Conservation (phyloP, 1,140 invertebrate species). For the Microplitis demolitor region DNA sequence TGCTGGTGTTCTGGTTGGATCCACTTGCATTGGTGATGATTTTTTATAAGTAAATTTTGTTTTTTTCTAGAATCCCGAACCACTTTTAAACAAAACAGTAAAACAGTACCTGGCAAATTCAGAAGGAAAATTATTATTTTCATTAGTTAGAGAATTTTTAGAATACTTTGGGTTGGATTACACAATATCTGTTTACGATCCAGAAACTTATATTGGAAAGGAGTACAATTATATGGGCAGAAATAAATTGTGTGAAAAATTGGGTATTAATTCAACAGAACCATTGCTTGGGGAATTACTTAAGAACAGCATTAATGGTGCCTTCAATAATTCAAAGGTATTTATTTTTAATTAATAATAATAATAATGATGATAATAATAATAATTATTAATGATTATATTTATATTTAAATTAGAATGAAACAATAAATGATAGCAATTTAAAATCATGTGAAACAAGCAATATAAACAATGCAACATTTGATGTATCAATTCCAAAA, state of each 20-base stretch:
- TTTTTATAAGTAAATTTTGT: not conserved
- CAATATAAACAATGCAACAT: constrained; percentile 53
- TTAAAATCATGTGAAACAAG: constrained; percentile 42
- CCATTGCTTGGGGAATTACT: constrained; percentile 57
- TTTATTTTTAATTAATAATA: not conserved
- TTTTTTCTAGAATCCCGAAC: constrained; percentile 63
- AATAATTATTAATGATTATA: not conserved
- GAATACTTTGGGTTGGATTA: constrained; percentile 74
- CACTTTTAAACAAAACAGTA: constrained; percentile 69
- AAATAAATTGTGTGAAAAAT: constrained; percentile 63
- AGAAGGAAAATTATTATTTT: constrained; percentile 69
- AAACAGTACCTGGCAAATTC: constrained; percentile 67
- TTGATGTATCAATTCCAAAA: constrained; percentile 53
- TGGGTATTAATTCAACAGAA: constrained; percentile 59
- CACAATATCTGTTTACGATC: constrained; percentile 72
- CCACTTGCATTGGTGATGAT: not conserved
- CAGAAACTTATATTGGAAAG: constrained; percentile 68
- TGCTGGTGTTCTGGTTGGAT: too few species aligned
- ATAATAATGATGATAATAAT: not conserved
- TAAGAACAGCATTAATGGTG: constrained; percentile 55
- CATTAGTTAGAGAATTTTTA: constrained; percentile 73
- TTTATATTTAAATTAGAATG: constrained; percentile 39
- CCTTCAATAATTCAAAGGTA: constrained; percentile 56
- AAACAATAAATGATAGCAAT: constrained; percentile 40
- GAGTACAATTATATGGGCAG: constrained; percentile 63